Percentiles rank a stretch among this genome's conserved stretches.
Conservation (phyloP, 2,888 invertebrate species). For the Drosophila melanosoma region DNA sequence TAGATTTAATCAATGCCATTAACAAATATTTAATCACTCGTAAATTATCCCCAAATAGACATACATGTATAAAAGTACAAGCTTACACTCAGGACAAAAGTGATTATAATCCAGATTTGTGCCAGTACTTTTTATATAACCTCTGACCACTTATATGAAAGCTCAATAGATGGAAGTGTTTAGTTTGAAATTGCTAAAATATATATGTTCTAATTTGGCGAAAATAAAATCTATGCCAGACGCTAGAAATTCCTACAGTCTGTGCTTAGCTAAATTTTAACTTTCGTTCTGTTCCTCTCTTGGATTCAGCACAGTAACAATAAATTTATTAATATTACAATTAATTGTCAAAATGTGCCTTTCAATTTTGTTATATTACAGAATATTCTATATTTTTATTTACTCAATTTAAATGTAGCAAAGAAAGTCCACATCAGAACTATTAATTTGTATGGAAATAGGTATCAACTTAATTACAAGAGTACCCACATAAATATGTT, state of each 20-base stretch:
- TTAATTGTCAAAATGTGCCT: neutral
- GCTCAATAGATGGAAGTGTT: neutral
- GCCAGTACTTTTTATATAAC: neutral
- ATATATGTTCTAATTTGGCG: neutral
- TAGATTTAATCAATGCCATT: neutral
- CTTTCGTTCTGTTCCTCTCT: neutral
- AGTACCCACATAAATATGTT: too few relatives aligned
- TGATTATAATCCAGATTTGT: neutral
- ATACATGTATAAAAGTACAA: neutral
- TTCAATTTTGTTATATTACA: neutral
- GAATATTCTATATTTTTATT: neutral
- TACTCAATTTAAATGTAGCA: too few relatives aligned
- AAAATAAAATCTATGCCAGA: neutral
- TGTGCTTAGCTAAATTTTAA: neutral
- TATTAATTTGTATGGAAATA: neutral
- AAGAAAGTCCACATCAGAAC: too few relatives aligned
- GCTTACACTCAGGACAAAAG: too few relatives aligned
- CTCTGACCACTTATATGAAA: neutral
- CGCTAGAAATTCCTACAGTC: neutral
- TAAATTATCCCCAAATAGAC: neutral
- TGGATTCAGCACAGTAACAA: neutral
- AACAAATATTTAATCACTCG: neutral
- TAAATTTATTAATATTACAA: neutral
- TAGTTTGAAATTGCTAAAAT: neutral
- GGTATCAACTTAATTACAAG: neutral